Conservation (phyloP, 2,797 vertebrate species). For the Argentina silus region DNA sequence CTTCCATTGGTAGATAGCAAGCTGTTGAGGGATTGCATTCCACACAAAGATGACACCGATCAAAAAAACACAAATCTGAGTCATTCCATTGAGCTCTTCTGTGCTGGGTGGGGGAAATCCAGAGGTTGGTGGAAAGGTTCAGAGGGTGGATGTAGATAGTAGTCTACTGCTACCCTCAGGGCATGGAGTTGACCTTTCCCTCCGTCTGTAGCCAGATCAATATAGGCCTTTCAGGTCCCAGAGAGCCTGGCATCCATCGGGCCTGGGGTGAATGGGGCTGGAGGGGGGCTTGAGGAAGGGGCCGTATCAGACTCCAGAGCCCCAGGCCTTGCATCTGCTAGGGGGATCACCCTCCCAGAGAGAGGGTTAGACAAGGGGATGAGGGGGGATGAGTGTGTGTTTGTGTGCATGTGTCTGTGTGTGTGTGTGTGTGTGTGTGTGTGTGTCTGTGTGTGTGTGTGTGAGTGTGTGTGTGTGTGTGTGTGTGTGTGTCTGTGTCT, state of each 20-base stretch:
- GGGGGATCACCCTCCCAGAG: slow-evolving; percentile 32
- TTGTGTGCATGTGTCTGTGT: not conserved
- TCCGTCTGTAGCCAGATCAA: slow-evolving; percentile 47
- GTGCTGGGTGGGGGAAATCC: not conserved
- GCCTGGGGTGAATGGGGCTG: not conserved
- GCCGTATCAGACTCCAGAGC: slow-evolving; percentile 10
- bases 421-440: not conserved
- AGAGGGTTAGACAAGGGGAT: slow-evolving; percentile 5
- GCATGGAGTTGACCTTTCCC: slow-evolving; percentile 53
- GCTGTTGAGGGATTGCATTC: not conserved
- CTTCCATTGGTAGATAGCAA: not conserved
- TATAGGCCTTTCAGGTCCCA: slow-evolving; percentile 49
- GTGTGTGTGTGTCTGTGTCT: not conserved
- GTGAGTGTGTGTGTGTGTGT: slow-evolving; percentile 1
- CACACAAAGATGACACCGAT: not conserved
- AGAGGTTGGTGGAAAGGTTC: not conserved
- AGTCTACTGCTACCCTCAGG: slow-evolving; percentile 33
- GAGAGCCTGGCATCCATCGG: slow-evolving; percentile 32
- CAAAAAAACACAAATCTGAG: not conserved
- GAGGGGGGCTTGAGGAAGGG: not conserved
- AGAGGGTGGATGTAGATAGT: not conserved
- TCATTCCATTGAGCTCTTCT: not conserved
- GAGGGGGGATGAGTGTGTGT: not conserved
- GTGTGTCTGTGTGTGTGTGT: not conserved
- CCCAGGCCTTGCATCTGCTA: slow-evolving; percentile 57